Evolutionary conservation across 1,140 invertebrate species (phyloP).

Genomic region (Drosophila neocordata): DNA sequence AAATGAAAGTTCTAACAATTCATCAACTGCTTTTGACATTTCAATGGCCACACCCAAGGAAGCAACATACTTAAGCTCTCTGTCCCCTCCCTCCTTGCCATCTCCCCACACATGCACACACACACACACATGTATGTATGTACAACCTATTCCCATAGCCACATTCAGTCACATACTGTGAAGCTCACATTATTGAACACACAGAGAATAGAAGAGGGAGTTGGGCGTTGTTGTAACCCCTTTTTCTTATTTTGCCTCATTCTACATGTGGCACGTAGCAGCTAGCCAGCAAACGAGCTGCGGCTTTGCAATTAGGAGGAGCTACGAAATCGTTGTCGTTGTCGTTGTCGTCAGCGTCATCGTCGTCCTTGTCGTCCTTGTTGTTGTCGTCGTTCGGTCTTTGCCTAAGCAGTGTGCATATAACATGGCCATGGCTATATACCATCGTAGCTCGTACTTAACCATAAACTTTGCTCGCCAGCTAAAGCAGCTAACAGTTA

Average conservation of each 20-base stretch:
- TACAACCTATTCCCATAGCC: neutral
- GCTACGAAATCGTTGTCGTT: conserved; percentile 60
- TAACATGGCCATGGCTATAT: conserved; percentile 57
- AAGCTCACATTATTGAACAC: conserved; percentile 64
- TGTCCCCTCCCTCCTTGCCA: neutral
- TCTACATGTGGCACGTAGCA: conserved; percentile 39
- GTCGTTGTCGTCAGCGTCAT: conserved; percentile 33
- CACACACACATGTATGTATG: neutral
- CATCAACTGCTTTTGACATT: conserved; percentile 14
- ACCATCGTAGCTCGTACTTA: conserved; percentile 64
- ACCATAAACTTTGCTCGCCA: conserved; percentile 75
- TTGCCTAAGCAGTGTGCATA: conserved; percentile 43
- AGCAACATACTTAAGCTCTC: conserved; percentile 4
- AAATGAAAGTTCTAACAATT: neutral
- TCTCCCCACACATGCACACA: neutral
- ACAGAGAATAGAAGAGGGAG: conserved; percentile 45
- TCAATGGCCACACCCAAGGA: conserved; percentile 45
- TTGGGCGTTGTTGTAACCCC: neutral
- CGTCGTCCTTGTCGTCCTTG: neutral
- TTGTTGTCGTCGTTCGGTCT: conserved; percentile 28
- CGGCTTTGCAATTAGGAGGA: conserved; percentile 78
- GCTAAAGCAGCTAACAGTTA: conserved; percentile 72
- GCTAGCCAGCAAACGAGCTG: conserved; percentile 46
- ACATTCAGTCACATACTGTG: conserved; percentile 7
- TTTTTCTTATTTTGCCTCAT: conserved; percentile 48